These are phyloP conservation scores for Diarsia rubi DNA, from an alignment of 2,888 invertebrate genomes.

Conservation along the genomic window DNA sequence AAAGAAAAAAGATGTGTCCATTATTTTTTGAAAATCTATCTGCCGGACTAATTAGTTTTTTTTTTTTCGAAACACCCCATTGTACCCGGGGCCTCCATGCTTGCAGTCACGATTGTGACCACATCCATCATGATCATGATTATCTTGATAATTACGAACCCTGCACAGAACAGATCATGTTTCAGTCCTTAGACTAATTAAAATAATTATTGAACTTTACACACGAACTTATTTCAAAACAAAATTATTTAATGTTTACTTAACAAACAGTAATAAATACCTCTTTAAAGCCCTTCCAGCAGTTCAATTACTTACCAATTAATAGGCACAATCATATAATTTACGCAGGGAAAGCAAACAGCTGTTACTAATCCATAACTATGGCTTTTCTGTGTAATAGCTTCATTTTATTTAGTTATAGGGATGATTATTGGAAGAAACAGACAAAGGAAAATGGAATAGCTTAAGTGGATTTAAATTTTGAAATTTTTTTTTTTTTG, in stretches of 20 bases:
- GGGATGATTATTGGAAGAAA: background rate
- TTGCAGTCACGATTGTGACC: no score
- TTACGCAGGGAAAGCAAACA: slow-evolving; percentile 25
- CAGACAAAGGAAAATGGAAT: background rate
- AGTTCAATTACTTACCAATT: slow-evolving; percentile 10
- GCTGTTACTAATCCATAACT: slow-evolving; percentile 19
- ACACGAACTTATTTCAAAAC: background rate
- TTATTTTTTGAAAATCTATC: no score
- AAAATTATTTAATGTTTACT: background rate
- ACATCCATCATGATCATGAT: no score
- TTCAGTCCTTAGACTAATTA: background rate
- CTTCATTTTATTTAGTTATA: slow-evolving; percentile 22
- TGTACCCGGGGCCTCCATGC: no score
- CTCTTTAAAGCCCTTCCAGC: background rate
- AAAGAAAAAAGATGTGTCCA: no score
- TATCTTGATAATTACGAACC: no score
- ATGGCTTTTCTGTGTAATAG: background rate
- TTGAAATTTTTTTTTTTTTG: no score
- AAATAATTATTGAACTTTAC: background rate
- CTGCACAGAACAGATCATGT: background rate
- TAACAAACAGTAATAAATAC: background rate
- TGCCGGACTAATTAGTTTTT: no score
- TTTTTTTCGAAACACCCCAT: no score
- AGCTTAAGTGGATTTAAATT: background rate
- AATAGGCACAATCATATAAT: slow-evolving; percentile 15